Evolutionary conservation across 23 tunicate species (phyloP), one percentile per base, ranked within the genome.

Genomic region (Trididemnum nubilum): DNA sequence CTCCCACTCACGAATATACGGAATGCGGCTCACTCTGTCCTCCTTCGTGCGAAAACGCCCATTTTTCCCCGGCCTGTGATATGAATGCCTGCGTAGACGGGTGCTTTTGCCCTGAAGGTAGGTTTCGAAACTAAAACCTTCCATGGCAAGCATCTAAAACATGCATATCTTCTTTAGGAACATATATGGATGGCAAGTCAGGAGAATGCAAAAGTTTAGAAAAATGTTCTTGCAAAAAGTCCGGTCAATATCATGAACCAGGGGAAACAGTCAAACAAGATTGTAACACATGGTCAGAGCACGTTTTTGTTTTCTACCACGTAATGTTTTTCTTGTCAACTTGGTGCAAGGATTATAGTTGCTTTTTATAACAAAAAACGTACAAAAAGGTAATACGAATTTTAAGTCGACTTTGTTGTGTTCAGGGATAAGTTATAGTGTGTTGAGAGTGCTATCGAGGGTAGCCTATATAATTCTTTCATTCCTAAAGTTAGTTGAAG

Each of bases 61-160:
- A 64, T 25, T 76, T 32, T 57, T 33, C 73, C 19, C 58, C 38
- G 5, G 69, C 58, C 9, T 85, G 90, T 74, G 77, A 49, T 29
- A 29, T 34, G n/a, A 67, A 57, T 70, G 63, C 81, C 50, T 91
- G 97, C 44, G 54, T 91, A 0, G 97, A 91, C 44, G 97, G 97
- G 18, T 91, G 97, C 65, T 71, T 64, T 81, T 91, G 97, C 60
- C 97, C 91, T 18, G 26, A 51, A 57, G 97, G 97, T 91, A 73
- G 36, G 33, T 39, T 5, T 75, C 80, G 63, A 38, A 75, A 7
- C 33, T 25, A 39, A 9, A 12, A 22, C 33, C 64, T 33, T 21
- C 33, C 64, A 40, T 15, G n/a, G n/a, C n/a, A n/a, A n/a, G n/a
- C n/a, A n/a, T n/a, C n/a, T n/a, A n/a, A n/a, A n/a, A n/a, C n/a